Conservation (phyloP, 1,140 invertebrate genomes). For the Druon quercuslanigerum region DNA sequence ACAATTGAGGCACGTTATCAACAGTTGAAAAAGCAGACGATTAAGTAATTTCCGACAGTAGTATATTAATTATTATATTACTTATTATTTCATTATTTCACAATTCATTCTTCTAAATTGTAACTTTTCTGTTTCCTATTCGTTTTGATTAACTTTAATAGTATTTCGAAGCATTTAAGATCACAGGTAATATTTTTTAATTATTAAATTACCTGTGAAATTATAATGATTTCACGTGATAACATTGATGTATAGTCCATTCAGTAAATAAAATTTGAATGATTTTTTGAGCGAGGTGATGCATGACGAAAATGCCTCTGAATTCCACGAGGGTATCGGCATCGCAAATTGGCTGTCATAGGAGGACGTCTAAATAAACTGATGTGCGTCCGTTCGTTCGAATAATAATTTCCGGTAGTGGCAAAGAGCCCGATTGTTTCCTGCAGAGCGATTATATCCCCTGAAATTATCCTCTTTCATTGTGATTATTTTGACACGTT, state of each 20-base stretch:
- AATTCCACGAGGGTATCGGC: conserved; percentile 15
- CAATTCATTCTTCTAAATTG: too few relatives aligned
- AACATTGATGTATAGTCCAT: background rate
- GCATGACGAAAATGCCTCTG: conserved; percentile 11
- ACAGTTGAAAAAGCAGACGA: too few relatives aligned
- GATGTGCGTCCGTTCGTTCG: conserved; percentile 44
- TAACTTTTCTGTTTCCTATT: too few relatives aligned
- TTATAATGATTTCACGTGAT: too few relatives aligned
- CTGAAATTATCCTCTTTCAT: conserved; percentile 45
- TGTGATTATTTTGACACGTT: conserved; percentile 47
- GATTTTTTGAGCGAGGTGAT: conserved; percentile 6
- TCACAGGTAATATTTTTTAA: too few relatives aligned
- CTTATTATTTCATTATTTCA: too few relatives aligned
- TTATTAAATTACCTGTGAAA: too few relatives aligned
- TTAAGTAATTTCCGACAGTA: too few relatives aligned
- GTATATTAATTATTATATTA: too few relatives aligned
- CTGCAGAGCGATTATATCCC: conserved; percentile 47
- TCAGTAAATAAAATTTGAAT: conserved; percentile 9
- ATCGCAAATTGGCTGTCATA: conserved; percentile 22
- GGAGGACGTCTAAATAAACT: conserved; percentile 19
- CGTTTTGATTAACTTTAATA: too few relatives aligned
- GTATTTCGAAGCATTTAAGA: too few relatives aligned
- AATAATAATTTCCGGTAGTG: conserved; percentile 59
- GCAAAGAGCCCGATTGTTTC: conserved; percentile 61
- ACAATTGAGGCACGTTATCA: too few relatives aligned